Base-by-base conservation (phyloP, 2,888 invertebrate species). In the Agonopterix alstromeriana region DNA sequence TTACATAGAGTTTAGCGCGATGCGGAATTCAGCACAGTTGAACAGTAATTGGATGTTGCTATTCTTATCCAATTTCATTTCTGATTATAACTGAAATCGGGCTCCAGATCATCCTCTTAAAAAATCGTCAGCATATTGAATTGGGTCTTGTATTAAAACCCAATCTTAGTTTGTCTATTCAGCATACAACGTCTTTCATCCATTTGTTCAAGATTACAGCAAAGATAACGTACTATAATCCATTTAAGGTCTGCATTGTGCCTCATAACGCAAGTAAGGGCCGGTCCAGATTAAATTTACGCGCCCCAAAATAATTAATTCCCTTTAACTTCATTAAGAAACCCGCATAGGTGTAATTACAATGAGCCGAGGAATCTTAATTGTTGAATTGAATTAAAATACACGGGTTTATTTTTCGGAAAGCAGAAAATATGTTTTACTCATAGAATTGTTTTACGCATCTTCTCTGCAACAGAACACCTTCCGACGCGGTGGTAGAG, bases 271-370 rank as follows among this genome's bases (percentile, higher is more conserved):
- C 49, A 49, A 49, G 49, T 52, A 52, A 52, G 49, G 82, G 82
- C 72, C 78, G 73, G 73, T 65, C 74, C 70, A 77, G 81, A 82
- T 85, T 84, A 84, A 85, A 85, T 85, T 83, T 83, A 84, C 83
- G 71, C 77, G 71, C 70, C 82, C 83, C 81, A 77, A 82, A 85
- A 87, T 87, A 86, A 86, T 87, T 82, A 86, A 86, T 86, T 87
- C 83, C 82, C 86, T 82, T 87, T 85, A 86, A 86, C 81, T 87
- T 87, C 87, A 87, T 87, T 86, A 86, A 83, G 82, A 80, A 75
- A 78, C 87, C 87, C 87, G 87, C 86, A 87, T 87, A 87, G 82
- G 87, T 87, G 86, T 87, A 87, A 87, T 87, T 87, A 87, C 84
- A 84, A 87, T 84, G 83, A 85, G 70, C 84, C 74, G 72, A 80